Percentiles rank a stretch among this genome's conserved stretches.
Evolutionary conservation across 2,888 invertebrate genomes (phyloP).

Genomic region (Folsomia candida): DNA sequence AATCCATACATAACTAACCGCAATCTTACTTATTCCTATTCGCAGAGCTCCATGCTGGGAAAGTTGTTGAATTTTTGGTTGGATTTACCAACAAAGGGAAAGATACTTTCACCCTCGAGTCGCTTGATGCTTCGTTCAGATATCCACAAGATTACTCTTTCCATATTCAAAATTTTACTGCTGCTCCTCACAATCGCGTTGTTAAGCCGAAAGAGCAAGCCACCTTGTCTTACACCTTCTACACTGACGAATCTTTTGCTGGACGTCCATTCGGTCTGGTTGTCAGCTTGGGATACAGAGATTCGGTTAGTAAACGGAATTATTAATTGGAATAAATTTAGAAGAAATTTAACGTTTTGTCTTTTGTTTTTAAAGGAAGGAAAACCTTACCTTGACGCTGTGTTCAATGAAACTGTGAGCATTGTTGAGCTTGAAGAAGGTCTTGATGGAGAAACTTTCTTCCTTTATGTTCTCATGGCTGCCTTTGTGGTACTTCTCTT

Average conservation of each 20-base stretch:
- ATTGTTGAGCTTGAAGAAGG: conserved; percentile 95
- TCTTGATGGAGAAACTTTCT: conserved; percentile 96
- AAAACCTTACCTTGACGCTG: conserved; percentile 73
- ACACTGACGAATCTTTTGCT: conserved; percentile 93
- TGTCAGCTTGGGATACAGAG: conserved; percentile 86
- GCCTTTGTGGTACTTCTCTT: conserved; percentile 82
- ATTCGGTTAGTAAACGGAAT: conserved; percentile 60
- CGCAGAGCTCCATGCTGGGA: conserved; percentile 84
- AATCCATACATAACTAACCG: too few relatives aligned
- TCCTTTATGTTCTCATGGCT: conserved; percentile 91
- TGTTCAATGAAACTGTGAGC: conserved; percentile 96
- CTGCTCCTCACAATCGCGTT: conserved; percentile 78
- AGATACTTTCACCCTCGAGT: conserved; percentile 85
- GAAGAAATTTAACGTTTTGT: neutral
- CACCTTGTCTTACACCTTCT: conserved; percentile 90
- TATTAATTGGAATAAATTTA: neutral
- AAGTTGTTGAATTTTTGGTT: conserved; percentile 88
- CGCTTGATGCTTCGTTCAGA: conserved; percentile 94
- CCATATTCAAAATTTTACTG: conserved; percentile 97
- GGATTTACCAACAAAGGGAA: conserved; percentile 94
- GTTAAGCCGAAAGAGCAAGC: conserved; percentile 90
- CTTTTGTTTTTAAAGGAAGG: conserved; percentile 59
- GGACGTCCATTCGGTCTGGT: conserved; percentile 94
- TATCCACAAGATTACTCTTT: conserved; percentile 98
- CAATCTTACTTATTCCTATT: neutral